Percentiles rank a stretch among this genome's conserved stretches.
Evolutionary conservation across 2,113 vertebrate genomes (phyloP).

Genomic region (Prinia subflava): DNA sequence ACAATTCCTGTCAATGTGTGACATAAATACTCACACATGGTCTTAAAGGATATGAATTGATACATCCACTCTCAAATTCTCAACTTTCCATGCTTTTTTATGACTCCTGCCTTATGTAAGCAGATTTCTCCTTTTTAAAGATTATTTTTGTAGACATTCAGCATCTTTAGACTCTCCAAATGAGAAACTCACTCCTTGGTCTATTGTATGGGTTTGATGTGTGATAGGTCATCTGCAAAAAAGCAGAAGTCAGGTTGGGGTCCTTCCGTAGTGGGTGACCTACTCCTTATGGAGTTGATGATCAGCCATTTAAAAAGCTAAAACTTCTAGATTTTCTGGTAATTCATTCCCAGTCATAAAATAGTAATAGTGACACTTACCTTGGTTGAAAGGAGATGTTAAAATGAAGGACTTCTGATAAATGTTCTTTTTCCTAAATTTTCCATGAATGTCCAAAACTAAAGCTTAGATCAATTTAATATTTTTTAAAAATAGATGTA

Average conservation of each 20-base stretch:
- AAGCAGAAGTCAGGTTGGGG: background rate
- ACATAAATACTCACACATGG: background rate
- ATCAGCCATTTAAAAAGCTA: background rate
- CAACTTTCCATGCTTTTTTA: background rate
- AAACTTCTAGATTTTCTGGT: background rate
- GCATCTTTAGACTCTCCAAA: background rate
- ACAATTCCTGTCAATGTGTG: background rate
- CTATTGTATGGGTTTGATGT: background rate
- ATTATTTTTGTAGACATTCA: background rate
- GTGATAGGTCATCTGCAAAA: background rate
- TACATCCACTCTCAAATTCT: background rate
- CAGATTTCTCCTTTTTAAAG: background rate
- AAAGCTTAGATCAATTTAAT: background rate
- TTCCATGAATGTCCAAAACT: background rate
- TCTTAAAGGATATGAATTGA: background rate
- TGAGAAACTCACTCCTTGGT: background rate
- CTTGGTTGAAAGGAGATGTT: background rate
- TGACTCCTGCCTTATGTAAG: background rate
- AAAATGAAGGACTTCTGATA: background rate
- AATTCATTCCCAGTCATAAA: background rate
- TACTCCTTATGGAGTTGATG: background rate
- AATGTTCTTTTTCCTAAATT: background rate
- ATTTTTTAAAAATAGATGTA: background rate
- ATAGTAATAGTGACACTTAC: background rate
- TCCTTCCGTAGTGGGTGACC: background rate